These are phyloP conservation scores for Malthinus flaveolus DNA, from an alignment of 2,888 invertebrate species.

Conservation along the genomic window DNA sequence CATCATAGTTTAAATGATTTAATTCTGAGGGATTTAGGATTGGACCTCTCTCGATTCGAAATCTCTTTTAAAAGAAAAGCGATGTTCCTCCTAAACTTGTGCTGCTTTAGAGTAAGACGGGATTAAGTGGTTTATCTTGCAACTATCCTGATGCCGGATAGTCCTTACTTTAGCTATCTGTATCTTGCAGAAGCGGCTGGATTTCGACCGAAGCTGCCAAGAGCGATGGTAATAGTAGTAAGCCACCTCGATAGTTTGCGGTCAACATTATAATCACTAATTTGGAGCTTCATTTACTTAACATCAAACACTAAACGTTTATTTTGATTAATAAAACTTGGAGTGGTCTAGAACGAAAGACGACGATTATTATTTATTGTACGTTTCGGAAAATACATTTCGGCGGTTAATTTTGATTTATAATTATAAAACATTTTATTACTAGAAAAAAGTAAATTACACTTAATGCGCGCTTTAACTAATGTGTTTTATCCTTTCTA, in stretches of 20 bases:
- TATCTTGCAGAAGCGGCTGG: constrained; percentile 49
- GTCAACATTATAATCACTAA: constrained; percentile 39
- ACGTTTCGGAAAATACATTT: background rate
- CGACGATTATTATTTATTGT: too few relatives aligned
- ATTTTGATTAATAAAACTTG: background rate
- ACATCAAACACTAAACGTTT: constrained; percentile 12
- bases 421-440: constrained; percentile 17
- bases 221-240: constrained; percentile 37
- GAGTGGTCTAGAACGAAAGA: background rate
- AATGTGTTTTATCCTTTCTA: constrained; percentile 31
- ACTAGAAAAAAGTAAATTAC: constrained; percentile 28
- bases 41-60: constrained; percentile 37
- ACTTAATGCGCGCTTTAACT: constrained; percentile 32
- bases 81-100: constrained; percentile 36
- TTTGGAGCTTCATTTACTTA: constrained; percentile 28
- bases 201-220: constrained; percentile 42
- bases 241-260: constrained; percentile 38
- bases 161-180: constrained; percentile 49
- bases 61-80: constrained; percentile 38
- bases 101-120: constrained; percentile 39
- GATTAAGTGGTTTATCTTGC: constrained; percentile 44
- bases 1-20: constrained; percentile 36
- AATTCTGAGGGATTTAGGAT: constrained; percentile 40
- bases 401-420: background rate
- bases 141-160: constrained; percentile 33